Percentiles rank a stretch among this genome's conserved stretches.
These are phyloP conservation scores for Protaetia brevitarsis DNA, from an alignment of 1,140 invertebrate genomes.

Conservation along the genomic window DNA sequence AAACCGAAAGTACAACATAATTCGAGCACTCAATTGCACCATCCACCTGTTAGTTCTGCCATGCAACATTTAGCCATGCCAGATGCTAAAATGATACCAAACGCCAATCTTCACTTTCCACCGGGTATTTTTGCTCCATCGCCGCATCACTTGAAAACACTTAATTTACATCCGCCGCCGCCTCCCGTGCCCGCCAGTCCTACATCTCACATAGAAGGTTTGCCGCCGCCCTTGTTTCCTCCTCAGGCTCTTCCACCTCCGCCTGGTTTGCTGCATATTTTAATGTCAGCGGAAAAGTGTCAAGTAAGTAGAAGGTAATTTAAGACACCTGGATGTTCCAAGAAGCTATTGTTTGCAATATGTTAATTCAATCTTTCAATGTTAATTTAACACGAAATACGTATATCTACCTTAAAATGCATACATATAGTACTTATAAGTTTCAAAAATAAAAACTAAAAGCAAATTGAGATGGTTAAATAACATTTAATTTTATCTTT, in stretches of 20 bases:
- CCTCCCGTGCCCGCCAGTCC: slow-evolving; percentile 50
- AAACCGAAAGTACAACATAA: slow-evolving; percentile 72
- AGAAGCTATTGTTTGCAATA: no score
- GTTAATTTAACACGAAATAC: no score
- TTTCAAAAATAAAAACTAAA: no score
- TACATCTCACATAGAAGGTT: slow-evolving; percentile 42
- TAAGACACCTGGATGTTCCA: no score
- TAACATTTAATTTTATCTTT: no score
- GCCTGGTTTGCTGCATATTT: slow-evolving; percentile 68
- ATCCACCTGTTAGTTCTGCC: slow-evolving; percentile 9
- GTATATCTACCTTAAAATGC: no score
- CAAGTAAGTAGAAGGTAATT: slow-evolving; percentile 70
- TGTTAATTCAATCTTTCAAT: no score
- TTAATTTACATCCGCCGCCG: slow-evolving; percentile 50
- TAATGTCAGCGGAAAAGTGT: slow-evolving; percentile 85
- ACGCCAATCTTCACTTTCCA: slow-evolving; percentile 37
- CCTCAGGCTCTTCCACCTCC: slow-evolving; percentile 59
- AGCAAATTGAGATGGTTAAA: no score
- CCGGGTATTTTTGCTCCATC: slow-evolving; percentile 38
- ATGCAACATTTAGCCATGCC: slow-evolving; percentile 13
- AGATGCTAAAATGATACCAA: background rate
- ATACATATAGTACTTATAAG: no score
- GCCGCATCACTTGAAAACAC: slow-evolving; percentile 51
- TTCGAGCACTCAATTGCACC: slow-evolving; percentile 33
- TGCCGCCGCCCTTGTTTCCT: slow-evolving; percentile 41